Base-by-base conservation (phyloP, 2,113 vertebrate genomes). In the Channa maculata region DNA sequence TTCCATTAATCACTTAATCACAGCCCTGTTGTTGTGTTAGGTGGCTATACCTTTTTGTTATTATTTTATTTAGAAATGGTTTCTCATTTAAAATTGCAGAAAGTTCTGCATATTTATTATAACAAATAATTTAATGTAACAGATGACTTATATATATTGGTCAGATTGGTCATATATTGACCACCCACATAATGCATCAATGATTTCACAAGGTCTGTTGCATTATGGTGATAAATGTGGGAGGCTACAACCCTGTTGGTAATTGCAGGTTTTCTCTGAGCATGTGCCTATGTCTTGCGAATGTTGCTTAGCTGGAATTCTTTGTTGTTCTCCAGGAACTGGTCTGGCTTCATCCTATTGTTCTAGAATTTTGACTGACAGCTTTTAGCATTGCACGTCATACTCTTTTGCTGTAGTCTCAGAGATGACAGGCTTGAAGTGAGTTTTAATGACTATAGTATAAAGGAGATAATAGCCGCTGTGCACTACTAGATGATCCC, bases 251-350 rank as follows among this genome's bases (percentile, higher is more conserved):
- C 2, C 10, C 68, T 44, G 44, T 68, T 46, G 0, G 34, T 24
- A 41, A 39, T 50, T 33, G 37, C 9, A 37, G 53, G 14, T 65
- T 38, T 10, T 14, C 33, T 65, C 43, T 14, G 13, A 45, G 34
- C 43, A 1, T 36, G 0, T 45, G 14, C 50, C n/a, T 58, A 2
- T 15, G 60, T 67, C 59, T 77, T 0, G 8, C 61, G 83, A 90
- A 92, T 88, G 89, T 65, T 14, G 80, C 85, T n/a, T 9, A 86
- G 79, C 90, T 80, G 59, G 88, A 91, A 79, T 49, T 50, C 38
- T 15, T 39, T 41, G 10, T 57, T 60, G 37, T 57, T 71, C 15
- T 8, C 45, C 0, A 0, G 34, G 10, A 84, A 50, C 82, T 66
- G 67, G 53, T 77, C 62, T 57, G 1, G 46, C 46, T 66, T 82